Percentiles rank a stretch among this genome's conserved stretches.
Conservation (phyloP, 1,140 invertebrate species). For the Stratiolaelaps scimitus region DNA sequence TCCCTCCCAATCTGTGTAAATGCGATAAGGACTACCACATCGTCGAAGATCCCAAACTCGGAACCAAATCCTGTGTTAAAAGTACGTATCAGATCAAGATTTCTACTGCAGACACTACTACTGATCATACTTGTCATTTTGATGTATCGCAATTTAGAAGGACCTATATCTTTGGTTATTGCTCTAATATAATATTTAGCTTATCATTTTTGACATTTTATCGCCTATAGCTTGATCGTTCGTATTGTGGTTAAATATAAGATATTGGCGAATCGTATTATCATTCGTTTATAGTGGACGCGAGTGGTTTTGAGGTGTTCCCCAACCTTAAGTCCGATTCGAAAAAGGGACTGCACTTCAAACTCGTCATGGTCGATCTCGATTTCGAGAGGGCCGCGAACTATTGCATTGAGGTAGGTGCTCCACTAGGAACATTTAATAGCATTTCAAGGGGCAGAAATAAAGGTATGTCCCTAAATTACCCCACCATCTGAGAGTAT, state of each 20-base stretch:
- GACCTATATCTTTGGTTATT: no score
- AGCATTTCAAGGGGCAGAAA: no score
- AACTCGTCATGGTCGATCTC: conserved; percentile 19
- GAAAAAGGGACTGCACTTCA: conserved; percentile 20
- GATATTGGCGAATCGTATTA: not conserved
- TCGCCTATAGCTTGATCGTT: no score
- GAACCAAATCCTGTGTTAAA: not conserved
- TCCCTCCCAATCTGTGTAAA: conserved; percentile 8
- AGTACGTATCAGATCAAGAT: not conserved
- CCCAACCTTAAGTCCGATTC: conserved; percentile 10
- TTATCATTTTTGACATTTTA: no score
- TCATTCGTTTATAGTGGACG: not conserved
- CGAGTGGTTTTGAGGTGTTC: not conserved
- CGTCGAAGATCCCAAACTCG: not conserved
- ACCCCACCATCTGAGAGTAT: no score
- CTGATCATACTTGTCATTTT: no score
- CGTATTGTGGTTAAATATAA: no score
- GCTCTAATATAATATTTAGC: no score
- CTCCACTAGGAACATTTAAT: no score
- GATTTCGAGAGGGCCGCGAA: conserved; percentile 17
- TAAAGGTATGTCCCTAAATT: no score
- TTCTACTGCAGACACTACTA: no score
- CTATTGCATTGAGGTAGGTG: not conserved
- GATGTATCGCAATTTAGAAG: no score
- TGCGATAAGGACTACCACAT: conserved; percentile 11